Percentiles rank a stretch among this genome's conserved stretches.
These are phyloP conservation scores for Pinctada fucata DNA, from an alignment of 2,888 invertebrate species.

Conservation along the genomic window DNA sequence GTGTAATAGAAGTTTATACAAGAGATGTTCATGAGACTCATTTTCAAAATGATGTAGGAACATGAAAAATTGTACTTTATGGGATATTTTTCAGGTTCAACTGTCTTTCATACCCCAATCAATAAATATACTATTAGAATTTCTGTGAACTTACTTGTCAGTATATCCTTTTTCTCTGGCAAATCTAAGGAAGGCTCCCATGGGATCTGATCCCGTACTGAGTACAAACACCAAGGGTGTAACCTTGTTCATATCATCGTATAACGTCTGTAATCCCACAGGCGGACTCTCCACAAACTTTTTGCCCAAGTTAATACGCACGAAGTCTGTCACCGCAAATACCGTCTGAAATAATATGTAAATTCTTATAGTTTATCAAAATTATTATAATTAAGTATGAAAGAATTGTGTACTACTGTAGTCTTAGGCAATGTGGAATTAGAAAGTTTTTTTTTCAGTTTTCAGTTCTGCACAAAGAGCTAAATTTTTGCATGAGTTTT, in stretches of 20 bases:
- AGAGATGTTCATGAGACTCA: not conserved
- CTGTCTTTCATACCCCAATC: no score
- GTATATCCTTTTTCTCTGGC: constrained; percentile 74
- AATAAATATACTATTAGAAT: not conserved
- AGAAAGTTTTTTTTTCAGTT: not conserved
- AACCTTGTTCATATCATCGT: constrained; percentile 75
- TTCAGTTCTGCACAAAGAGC: not conserved
- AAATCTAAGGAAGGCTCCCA: constrained; percentile 77
- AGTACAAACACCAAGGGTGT: constrained; percentile 91
- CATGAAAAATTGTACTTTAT: not conserved
- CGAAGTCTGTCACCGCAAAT: constrained; percentile 88
- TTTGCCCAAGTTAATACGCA: constrained; percentile 86
- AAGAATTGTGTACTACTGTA: no score
- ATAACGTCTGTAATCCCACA: constrained; percentile 80
- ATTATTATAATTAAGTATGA: no score
- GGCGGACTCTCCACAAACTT: constrained; percentile 90
- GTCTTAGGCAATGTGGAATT: no score
- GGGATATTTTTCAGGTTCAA: not conserved
- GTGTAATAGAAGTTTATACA: not conserved
- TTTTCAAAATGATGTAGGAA: no score
- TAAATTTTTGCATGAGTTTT: no score
- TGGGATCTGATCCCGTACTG: constrained; percentile 85
- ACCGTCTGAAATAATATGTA: constrained; percentile 79
- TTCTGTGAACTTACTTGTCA: constrained; percentile 68
- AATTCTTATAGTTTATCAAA: no score